phyloP scores from a whole-genome alignment of 2,113 vertebrate species.

The Pagrus major region DNA sequence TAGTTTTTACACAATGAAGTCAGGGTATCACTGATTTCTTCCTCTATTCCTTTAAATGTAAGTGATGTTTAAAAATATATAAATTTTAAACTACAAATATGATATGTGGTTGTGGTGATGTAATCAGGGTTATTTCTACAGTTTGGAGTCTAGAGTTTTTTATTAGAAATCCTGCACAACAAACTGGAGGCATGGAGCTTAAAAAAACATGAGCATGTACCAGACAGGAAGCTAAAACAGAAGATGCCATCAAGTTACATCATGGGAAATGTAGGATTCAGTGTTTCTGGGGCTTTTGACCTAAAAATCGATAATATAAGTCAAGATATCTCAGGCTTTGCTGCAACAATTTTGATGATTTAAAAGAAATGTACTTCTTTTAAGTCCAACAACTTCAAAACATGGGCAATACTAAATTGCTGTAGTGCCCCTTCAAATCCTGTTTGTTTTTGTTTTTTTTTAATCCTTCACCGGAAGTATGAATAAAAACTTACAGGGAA shows the following conservation, averaged over 20 bases:
- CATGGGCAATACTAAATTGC: not conserved
- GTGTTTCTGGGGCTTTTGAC: not conserved
- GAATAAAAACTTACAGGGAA: not conserved
- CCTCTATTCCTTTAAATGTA: not conserved
- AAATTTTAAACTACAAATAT: not conserved
- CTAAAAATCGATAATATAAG: not conserved
- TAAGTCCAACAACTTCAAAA: not conserved
- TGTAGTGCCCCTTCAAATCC: not conserved
- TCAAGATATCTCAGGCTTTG: not conserved
- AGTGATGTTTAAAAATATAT: not conserved
- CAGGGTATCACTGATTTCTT: not conserved
- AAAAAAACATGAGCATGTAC: not conserved
- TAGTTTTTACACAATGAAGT: constrained; percentile 10
- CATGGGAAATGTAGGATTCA: constrained; percentile 9
- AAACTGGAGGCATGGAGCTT: not conserved
- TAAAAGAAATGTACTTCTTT: not conserved
- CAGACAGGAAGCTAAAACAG: not conserved
- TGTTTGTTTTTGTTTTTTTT: not conserved
- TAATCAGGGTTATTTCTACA: not conserved
- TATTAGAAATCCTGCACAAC: not conserved
- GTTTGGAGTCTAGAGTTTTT: not conserved
- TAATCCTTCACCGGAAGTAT: no score
- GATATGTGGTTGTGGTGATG: not conserved
- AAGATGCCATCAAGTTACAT: not conserved
- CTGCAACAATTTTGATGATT: not conserved